A percentile compares a stretch with the other conserved stretches of the same genome.
phyloP scores from a whole-genome alignment of 2,888 invertebrate species.

The Merodon equestris region DNA sequence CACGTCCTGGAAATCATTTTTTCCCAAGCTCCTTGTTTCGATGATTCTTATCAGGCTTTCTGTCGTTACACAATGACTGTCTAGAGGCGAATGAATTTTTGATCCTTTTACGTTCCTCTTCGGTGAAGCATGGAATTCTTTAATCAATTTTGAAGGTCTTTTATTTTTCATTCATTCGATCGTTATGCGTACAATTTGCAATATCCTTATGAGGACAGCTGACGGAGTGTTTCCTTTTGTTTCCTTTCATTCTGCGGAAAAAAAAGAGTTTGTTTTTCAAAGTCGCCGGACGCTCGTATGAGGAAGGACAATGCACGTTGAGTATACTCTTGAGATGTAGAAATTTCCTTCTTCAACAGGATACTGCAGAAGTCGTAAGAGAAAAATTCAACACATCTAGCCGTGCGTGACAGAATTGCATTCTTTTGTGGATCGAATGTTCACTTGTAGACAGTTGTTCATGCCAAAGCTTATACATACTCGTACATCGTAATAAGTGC shows the following conservation, averaged over 20 bases:
- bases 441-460: constrained; percentile 41
- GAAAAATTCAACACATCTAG: constrained; percentile 27
- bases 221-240: too few relatives aligned
- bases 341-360: constrained; percentile 14
- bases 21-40: constrained; percentile 23
- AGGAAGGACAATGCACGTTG: constrained; percentile 3
- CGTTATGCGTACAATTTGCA: constrained; percentile 53
- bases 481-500: too few relatives aligned
- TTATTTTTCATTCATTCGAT: constrained; percentile 3
- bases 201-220: constrained; percentile 14
- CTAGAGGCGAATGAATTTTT: constrained; percentile 36
- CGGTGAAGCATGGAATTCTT: constrained; percentile 4
- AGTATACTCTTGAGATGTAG: constrained; percentile 7
- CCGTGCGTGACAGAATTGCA: constrained; percentile 44
- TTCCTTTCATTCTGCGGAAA: too few relatives aligned
- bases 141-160: constrained; percentile 53
- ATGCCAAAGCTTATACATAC: constrained; percentile 10
- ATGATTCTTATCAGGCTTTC: too few relatives aligned
- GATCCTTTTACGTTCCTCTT: constrained; percentile 1
- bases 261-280: too few relatives aligned
- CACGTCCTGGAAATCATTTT: constrained; percentile 39
- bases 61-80: too few relatives aligned
- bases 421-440: constrained; percentile 46
- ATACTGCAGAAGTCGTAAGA: constrained; percentile 3
- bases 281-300: neutral